phyloP scores from a whole-genome alignment of 2,113 vertebrate genomes.

The Mobula birostris region DNA sequence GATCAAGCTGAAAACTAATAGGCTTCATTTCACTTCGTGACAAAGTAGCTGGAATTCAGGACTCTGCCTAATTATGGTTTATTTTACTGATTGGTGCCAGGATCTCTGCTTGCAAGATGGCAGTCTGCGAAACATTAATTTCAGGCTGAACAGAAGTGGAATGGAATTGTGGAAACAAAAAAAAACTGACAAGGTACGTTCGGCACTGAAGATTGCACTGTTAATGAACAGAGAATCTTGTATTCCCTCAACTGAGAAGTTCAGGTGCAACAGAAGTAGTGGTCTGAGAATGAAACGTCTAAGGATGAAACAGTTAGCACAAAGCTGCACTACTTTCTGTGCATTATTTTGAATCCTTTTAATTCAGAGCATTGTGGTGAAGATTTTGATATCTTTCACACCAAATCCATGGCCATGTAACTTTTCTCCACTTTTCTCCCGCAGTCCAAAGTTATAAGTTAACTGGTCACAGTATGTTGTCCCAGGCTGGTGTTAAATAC shows the following conservation, averaged over 20 bases:
- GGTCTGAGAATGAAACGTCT: not conserved
- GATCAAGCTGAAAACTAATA: slow-evolving; percentile 23
- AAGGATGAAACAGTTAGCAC: not conserved
- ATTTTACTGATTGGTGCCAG: slow-evolving; percentile 26
- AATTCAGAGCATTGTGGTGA: not conserved
- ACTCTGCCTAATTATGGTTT: slow-evolving; percentile 22
- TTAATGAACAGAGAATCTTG: not conserved
- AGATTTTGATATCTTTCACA: not conserved
- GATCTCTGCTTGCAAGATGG: slow-evolving; percentile 27
- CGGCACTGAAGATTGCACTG: not conserved
- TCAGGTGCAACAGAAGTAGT: not conserved
- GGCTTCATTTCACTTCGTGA: slow-evolving; percentile 27
- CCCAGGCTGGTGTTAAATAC: too few species aligned
- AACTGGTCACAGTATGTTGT: too few species aligned
- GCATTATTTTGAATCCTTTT: not conserved
- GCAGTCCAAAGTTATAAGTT: too few species aligned
- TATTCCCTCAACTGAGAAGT: not conserved
- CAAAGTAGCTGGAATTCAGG: slow-evolving; percentile 17
- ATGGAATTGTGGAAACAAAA: not conserved
- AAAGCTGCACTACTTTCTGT: not conserved
- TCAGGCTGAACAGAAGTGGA: slow-evolving; percentile 13
- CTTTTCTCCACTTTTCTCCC: too few species aligned
- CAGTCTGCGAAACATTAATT: slow-evolving; percentile 26
- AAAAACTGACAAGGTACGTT: not conserved
- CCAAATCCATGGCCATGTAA: not conserved